Conservation (phyloP, 2,888 invertebrate species). For the Tipula vernalis region DNA sequence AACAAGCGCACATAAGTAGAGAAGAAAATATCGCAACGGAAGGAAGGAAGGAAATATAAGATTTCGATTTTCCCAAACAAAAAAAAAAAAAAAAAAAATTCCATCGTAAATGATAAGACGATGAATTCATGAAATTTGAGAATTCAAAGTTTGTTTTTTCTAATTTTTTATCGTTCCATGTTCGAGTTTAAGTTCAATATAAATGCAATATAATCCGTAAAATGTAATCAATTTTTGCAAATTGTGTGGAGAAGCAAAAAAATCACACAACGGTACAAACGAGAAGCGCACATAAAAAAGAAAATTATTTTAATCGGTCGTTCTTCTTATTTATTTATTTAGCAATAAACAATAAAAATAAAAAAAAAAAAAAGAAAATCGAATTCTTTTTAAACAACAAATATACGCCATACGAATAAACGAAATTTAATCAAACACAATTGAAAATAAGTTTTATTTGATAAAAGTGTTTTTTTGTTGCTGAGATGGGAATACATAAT, state of each 20-base stretch:
- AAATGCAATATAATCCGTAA: background rate
- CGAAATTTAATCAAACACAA: background rate
- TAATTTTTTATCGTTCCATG: background rate
- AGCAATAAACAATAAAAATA: background rate
- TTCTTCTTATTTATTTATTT: background rate
- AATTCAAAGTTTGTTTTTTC: background rate
- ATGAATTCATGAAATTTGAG: background rate
- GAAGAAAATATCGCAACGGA: background rate
- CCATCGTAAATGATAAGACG: background rate
- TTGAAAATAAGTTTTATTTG: background rate
- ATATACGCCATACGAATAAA: background rate
- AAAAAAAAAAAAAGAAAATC: background rate
- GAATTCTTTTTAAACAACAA: background rate
- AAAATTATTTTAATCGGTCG: background rate
- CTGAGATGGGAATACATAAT: background rate
- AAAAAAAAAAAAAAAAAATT: background rate
- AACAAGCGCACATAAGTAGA: background rate
- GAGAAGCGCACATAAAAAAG: background rate
- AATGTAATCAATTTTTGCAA: background rate
- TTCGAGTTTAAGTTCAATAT: background rate
- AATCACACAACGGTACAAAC: background rate
- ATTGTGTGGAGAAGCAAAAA: background rate
- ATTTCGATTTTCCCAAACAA: background rate
- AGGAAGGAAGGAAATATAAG: constrained; percentile 4
- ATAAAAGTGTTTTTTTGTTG: background rate